These are phyloP conservation scores for Oreochromis aureus DNA, from an alignment of 2,113 vertebrate genomes.

Conservation along the genomic window DNA sequence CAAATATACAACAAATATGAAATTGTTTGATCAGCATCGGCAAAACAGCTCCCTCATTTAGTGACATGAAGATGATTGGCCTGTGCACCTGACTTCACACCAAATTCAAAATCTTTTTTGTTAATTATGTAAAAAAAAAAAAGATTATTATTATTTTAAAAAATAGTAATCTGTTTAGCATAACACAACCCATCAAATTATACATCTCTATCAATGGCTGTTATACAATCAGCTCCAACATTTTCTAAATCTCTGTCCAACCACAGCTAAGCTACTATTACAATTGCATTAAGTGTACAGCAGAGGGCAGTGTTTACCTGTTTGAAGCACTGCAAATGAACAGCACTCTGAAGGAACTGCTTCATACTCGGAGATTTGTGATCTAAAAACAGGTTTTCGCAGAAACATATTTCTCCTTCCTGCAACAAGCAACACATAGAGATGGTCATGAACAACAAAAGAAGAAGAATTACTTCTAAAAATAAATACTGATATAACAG, in stretches of 20 bases:
- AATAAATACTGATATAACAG: neutral
- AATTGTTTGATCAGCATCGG: neutral
- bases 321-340: conserved; percentile 87
- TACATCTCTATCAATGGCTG: neutral
- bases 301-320: conserved; percentile 71
- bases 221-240: neutral
- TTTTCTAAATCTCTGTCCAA: neutral
- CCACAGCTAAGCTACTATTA: too few species aligned
- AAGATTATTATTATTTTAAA: neutral
- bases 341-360: conserved; percentile 77
- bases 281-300: neutral
- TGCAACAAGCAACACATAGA: conserved; percentile 12
- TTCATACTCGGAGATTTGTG: conserved; percentile 77
- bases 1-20: neutral
- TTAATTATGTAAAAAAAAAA: neutral
- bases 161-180: neutral
- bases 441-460: neutral
- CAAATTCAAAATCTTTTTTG: neutral
- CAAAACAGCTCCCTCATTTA: neutral
- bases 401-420: conserved; percentile 75
- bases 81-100: neutral
- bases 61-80: neutral
- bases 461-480: neutral
- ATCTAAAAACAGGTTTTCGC: conserved; percentile 76
- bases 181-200: neutral